phyloP scores from a whole-genome alignment of 2,888 invertebrate species.

The Zhuqinia jingwanae region DNA sequence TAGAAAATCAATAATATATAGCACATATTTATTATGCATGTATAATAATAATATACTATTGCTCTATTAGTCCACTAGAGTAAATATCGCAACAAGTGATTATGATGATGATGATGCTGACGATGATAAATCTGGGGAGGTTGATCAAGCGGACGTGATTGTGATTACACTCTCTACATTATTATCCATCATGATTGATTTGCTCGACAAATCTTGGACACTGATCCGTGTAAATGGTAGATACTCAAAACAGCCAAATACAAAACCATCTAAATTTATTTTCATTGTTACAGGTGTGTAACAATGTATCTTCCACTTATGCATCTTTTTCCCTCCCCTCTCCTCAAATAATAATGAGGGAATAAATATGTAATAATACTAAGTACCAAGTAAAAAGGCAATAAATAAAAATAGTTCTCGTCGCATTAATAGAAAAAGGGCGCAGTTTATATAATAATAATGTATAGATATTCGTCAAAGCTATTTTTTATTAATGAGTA shows the following conservation, averaged over 20 bases:
- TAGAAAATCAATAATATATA: no score
- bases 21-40: no score
- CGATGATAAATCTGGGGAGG: no score
- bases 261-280: not conserved
- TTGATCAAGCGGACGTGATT: slow-evolving; percentile 35
- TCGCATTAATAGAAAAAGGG: slow-evolving; percentile 10
- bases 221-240: slow-evolving; percentile 18
- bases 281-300: not conserved
- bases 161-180: slow-evolving; percentile 29
- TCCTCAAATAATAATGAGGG: not conserved
- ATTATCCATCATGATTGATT: slow-evolving; percentile 36
- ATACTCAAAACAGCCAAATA: not conserved
- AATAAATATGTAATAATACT: no score
- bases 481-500: slow-evolving; percentile 43
- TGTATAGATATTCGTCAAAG: not conserved
- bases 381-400: slow-evolving; percentile 4
- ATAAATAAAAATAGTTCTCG: not conserved
- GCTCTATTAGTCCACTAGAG: no score
- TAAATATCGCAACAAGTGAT: no score
- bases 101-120: slow-evolving; percentile 1
- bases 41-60: no score
- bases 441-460: not conserved
- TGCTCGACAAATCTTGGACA: slow-evolving; percentile 28
- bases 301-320: not conserved
- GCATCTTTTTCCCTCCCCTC: no score